Conservation (phyloP, 2,797 vertebrate species). For the Pachyuromys duprasi region DNA sequence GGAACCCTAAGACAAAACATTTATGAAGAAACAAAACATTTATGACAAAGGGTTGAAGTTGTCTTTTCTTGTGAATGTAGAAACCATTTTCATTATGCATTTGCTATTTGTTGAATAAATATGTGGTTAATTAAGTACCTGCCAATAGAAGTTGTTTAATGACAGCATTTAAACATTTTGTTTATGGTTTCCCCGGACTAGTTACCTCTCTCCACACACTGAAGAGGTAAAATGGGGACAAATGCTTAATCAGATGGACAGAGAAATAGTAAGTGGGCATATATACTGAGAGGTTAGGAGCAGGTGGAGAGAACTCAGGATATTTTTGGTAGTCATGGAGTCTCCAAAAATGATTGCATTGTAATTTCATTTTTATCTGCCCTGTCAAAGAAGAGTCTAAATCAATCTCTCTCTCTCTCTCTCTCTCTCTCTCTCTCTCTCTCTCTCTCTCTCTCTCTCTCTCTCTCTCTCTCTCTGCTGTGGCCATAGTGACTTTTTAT, state of each 20-base stretch:
- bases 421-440: no score
- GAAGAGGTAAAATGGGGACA: background rate
- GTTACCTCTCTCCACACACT: background rate
- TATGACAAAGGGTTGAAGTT: background rate
- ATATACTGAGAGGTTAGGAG: background rate
- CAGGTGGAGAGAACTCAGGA: background rate
- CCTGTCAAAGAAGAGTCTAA: background rate
- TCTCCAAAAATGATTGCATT: background rate
- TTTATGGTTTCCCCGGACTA: slow-evolving; percentile 31
- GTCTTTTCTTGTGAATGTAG: slow-evolving; percentile 16
- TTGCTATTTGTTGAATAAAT: slow-evolving; percentile 14
- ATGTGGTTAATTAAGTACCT: background rate
- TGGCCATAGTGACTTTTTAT: background rate
- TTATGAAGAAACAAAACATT: background rate
- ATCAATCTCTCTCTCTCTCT: background rate
- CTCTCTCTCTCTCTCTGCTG: background rate
- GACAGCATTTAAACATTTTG: background rate
- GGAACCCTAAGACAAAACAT: background rate
- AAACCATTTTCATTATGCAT: background rate
- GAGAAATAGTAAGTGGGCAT: background rate
- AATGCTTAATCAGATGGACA: background rate
- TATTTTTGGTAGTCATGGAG: background rate
- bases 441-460: background rate
- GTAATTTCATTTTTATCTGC: background rate
- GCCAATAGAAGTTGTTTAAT: background rate